Base-by-base conservation (phyloP, 1,140 invertebrate genomes). In the Hermetia illucens region DNA sequence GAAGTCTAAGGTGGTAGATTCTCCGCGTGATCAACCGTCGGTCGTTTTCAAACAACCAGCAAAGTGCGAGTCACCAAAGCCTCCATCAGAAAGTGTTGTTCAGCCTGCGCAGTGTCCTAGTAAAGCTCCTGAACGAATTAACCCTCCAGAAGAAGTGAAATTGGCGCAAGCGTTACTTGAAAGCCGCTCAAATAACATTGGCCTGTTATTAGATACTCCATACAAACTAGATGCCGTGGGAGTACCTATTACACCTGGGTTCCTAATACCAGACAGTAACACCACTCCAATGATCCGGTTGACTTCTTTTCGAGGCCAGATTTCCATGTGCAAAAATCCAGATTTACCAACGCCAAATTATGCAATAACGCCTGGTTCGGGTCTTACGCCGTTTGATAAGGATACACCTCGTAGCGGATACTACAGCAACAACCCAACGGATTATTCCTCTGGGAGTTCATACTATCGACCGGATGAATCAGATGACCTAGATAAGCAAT, bases 391-490 rank as follows among this genome's bases (percentile, higher is more conserved):
- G 0, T 39, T 43, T 21, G 24, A 40, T 8, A 39, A 24, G n/a
- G 43, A 24, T 4, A 59, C 55, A 3, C 55, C 55, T 1, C 39
- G 44, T 15, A 40, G 39, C 31, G 47, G 45, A 4, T 42, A 41
- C 1, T 18, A 22, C 16, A 19, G 19, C 10, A 39, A 29, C 24
- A 46, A 47, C 19, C 51, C 50, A 16, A 58, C 54, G 6, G 54
- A 60, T 1, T 58, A 55, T 34, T 58, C 54, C 17, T 51, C 49
- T 0, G 49, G 54, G 17, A 54, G 57, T 35, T 59, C 56, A 10
- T 60, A 60, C 25, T 60, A 60, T 37, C 46, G 51, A 0, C 57
- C 57, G 0, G 57, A 60, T 22, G 57, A 60, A 45, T 55, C 55
- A 5, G 57, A 60, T 35, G 55, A 58, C 25, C 49, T 49, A 17